phyloP scores from a whole-genome alignment of 2,797 vertebrate genomes.

The Fratercula arctica region DNA sequence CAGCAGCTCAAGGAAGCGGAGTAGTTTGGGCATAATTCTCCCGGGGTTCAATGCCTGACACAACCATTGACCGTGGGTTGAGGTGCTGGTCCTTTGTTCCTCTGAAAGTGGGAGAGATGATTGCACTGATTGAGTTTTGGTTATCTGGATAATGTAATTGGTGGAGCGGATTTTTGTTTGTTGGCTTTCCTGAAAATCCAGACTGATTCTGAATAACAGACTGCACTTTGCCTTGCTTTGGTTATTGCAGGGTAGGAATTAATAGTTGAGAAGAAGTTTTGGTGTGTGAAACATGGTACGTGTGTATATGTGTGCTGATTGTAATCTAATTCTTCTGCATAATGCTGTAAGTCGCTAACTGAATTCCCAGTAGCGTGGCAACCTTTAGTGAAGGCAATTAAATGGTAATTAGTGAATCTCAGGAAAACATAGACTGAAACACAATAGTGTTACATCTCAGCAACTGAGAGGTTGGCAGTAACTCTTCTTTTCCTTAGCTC shows the following conservation, averaged over 20 bases:
- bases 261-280: neutral
- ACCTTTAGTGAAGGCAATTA: neutral
- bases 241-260: neutral
- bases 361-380: neutral
- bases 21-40: neutral
- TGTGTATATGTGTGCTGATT: neutral
- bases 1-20: neutral
- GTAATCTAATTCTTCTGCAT: neutral
- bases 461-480: neutral
- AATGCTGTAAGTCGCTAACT: neutral
- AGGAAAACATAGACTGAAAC: neutral
- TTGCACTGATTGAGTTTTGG: neutral
- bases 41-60: rapidly evolving
- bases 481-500: conserved; percentile 77
- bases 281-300: rapidly evolving
- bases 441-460: neutral
- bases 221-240: neutral
- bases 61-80: neutral
- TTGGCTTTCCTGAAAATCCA: neutral
- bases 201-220: neutral
- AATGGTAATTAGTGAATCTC: neutral
- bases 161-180: neutral
- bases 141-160: neutral
- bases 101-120: neutral
- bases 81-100: neutral